phyloP scores from a whole-genome alignment of 92 coral and sea anemone genomes.

The Porites cylindrica region DNA sequence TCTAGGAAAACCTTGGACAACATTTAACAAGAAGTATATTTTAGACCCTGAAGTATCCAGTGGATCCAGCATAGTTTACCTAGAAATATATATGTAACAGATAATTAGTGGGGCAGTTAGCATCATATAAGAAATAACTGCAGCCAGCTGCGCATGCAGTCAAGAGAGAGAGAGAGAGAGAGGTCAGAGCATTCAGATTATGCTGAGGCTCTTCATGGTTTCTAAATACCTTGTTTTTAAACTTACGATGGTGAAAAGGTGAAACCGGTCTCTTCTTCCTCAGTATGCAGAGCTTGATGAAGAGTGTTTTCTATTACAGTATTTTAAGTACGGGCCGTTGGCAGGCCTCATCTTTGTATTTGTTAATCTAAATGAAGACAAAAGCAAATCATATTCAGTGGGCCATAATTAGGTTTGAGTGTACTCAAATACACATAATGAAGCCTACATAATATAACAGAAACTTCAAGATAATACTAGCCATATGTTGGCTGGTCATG shows the following conservation, averaged over 20 bases:
- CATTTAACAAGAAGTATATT: not conserved
- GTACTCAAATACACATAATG: too few species aligned
- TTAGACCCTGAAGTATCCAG: too few species aligned
- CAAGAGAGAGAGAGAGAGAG: not conserved
- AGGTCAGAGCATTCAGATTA: not conserved
- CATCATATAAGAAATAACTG: too few species aligned
- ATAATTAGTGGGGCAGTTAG: too few species aligned
- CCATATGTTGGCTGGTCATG: too few species aligned
- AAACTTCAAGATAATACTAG: too few species aligned
- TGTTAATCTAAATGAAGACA: conserved; percentile 32
- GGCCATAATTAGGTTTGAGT: too few species aligned
- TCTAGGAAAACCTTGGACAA: not conserved
- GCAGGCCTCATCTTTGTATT: conserved; percentile 53
- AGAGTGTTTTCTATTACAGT: not conserved
- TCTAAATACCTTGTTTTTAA: not conserved
- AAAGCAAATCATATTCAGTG: too few species aligned
- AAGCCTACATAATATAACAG: too few species aligned
- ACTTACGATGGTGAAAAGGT: conserved; percentile 26
- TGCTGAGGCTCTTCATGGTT: not conserved
- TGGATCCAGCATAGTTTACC: too few species aligned
- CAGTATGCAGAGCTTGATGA: not conserved
- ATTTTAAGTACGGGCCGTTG: conserved; percentile 19
- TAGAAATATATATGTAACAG: too few species aligned
- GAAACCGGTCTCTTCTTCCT: conserved; percentile 32
- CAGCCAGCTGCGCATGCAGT: too few species aligned